Evolutionary conservation across 2,888 invertebrate genomes (phyloP).

Genomic region (Rhimphoctona megacephalus): DNA sequence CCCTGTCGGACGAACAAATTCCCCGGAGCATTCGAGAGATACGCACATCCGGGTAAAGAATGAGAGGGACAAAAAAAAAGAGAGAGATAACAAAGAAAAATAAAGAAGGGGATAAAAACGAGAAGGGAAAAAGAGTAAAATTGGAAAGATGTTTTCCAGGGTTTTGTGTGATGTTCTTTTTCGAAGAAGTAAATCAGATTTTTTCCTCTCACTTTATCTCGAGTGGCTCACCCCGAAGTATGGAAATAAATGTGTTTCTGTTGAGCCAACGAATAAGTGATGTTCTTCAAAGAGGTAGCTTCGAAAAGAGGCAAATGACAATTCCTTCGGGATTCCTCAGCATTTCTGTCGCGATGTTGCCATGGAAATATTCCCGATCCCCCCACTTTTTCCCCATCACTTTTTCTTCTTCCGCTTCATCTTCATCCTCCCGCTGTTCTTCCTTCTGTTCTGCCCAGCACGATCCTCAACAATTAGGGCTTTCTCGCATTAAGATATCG

Average conservation of each 20-base stretch:
- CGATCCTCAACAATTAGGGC: not conserved
- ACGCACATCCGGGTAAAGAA: slow-evolving; percentile 5
- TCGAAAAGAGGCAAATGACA: slow-evolving; percentile 35
- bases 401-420: slow-evolving; percentile 1
- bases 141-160: slow-evolving; percentile 16
- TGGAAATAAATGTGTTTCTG: slow-evolving; percentile 66
- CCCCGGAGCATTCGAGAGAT: slow-evolving; percentile 40
- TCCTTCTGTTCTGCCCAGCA: not conserved
- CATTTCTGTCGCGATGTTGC: slow-evolving; percentile 46
- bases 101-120: not conserved
- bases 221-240: slow-evolving; percentile 57
- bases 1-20: slow-evolving; percentile 30
- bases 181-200: slow-evolving; percentile 60
- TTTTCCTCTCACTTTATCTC: slow-evolving; percentile 44
- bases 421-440: not conserved
- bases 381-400: not conserved
- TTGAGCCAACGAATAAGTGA: slow-evolving; percentile 56
- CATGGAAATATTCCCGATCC: slow-evolving; percentile 56
- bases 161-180: slow-evolving; percentile 1
- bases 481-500: slow-evolving; percentile 12
- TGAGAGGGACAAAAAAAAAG: not conserved
- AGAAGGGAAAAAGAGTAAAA: not conserved
- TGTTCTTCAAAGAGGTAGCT: slow-evolving; percentile 27
- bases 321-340: slow-evolving; percentile 55
- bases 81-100: not conserved